Evolutionary conservation across 1,140 invertebrate species (phyloP).

Genomic region (Drosophila cardini): DNA sequence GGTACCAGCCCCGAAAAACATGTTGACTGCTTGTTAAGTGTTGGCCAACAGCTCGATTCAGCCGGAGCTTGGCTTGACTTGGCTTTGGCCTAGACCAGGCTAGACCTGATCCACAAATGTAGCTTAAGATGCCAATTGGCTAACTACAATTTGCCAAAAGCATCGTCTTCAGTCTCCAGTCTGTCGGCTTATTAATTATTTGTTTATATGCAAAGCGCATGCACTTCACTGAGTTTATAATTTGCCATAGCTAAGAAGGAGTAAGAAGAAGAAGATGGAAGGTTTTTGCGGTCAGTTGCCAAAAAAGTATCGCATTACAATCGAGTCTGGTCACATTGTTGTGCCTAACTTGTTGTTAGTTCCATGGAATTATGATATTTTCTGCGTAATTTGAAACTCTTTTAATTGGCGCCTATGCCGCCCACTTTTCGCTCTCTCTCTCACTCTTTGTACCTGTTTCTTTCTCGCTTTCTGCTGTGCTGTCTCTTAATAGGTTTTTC

Average conservation of each 20-base stretch:
- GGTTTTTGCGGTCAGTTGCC: conserved; percentile 19
- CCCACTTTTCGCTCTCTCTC: conserved; percentile 47
- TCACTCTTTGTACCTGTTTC: neutral
- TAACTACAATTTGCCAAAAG: conserved; percentile 12
- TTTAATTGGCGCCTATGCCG: conserved; percentile 80
- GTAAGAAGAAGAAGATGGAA: conserved; percentile 3
- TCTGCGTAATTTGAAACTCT: conserved; percentile 75
- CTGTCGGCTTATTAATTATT: conserved; percentile 66
- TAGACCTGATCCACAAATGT: neutral
- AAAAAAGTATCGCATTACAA: conserved; percentile 75
- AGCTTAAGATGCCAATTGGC: conserved; percentile 11
- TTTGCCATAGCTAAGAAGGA: neutral
- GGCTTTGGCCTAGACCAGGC: conserved; percentile 30
- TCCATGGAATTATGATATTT: conserved; percentile 83
- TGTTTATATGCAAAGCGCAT: conserved; percentile 76
- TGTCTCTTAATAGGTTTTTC: neutral
- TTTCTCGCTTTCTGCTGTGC: neutral
- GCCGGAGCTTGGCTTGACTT: neutral
- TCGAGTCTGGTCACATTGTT: conserved; percentile 58
- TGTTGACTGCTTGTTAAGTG: conserved; percentile 77
- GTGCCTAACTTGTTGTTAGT: conserved; percentile 67
- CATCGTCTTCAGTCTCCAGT: conserved; percentile 21
- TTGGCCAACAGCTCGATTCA: conserved; percentile 6
- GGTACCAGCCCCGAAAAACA: conserved; percentile 71
- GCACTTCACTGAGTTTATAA: conserved; percentile 65